These are phyloP conservation scores for Linnaemya tessellans DNA, from an alignment of 2,888 invertebrate species.

Conservation along the genomic window DNA sequence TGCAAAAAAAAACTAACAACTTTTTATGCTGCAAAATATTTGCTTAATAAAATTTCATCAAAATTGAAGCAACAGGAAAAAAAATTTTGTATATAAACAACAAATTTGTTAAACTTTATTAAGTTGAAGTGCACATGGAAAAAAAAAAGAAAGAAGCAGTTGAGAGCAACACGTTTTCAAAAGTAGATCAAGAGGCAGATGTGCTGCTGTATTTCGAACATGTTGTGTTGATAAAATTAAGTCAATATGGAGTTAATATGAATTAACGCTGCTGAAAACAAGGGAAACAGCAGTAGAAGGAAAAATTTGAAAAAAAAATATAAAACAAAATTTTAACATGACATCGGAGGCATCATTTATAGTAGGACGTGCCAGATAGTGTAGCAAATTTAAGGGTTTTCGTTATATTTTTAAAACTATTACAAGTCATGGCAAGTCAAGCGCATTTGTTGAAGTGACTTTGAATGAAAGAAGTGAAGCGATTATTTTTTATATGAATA, in stretches of 20 bases:
- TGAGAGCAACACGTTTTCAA: slow-evolving; percentile 14
- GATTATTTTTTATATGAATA: too few relatives aligned
- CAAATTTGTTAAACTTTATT: slow-evolving; percentile 3
- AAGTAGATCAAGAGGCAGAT: slow-evolving; percentile 3
- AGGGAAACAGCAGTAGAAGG: neutral
- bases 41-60: slow-evolving; percentile 1
- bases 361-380: neutral
- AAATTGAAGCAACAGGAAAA: neutral
- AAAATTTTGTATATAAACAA: neutral
- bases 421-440: too few relatives aligned
- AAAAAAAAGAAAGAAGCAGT: neutral
- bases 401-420: too few relatives aligned
- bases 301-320: neutral
- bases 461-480: too few relatives aligned
- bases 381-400: too few relatives aligned
- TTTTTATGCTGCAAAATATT: slow-evolving; percentile 29
- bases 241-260: slow-evolving; percentile 17
- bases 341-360: neutral
- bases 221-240: slow-evolving; percentile 5
- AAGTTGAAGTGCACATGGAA: neutral
- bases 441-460: too few relatives aligned
- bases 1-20: neutral
- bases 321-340: neutral
- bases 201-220: slow-evolving; percentile 8
- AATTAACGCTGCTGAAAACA: neutral